Conservation (phyloP, 2,888 invertebrate genomes). For the Empis stercorea region DNA sequence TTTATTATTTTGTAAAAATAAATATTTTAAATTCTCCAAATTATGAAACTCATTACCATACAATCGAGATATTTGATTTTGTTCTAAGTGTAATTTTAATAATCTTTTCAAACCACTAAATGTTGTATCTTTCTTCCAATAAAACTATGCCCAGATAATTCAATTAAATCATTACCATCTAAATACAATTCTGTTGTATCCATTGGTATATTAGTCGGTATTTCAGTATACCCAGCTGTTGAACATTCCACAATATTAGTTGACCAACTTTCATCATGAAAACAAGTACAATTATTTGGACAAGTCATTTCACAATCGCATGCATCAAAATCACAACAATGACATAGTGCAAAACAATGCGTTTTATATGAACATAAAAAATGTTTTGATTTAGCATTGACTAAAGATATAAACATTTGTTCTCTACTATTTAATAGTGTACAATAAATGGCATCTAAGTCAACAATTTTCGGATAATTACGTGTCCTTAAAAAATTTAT, state of each 20-base stretch:
- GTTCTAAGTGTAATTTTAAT: constrained; percentile 71
- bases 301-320: constrained; percentile 98
- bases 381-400: constrained; percentile 77
- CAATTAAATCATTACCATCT: constrained; percentile 81
- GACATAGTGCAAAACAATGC: constrained; percentile 87
- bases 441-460: constrained; percentile 79
- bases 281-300: constrained; percentile 86
- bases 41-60: constrained; percentile 72
- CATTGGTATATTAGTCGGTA: constrained; percentile 85
- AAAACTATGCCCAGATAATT: constrained; percentile 78
- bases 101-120: constrained; percentile 76
- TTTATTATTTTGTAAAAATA: constrained; percentile 77
- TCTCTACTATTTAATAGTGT: constrained; percentile 74
- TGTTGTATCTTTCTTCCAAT: constrained; percentile 83
- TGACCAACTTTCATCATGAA: constrained; percentile 87
- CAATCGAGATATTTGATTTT: constrained; percentile 67
- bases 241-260: constrained; percentile 89
- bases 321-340: constrained; percentile 92
- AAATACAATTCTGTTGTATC: constrained; percentile 90
- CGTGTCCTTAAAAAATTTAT: constrained; percentile 75
- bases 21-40: constrained; percentile 67
- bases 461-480: constrained; percentile 84
- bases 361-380: constrained; percentile 86
- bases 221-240: constrained; percentile 61
- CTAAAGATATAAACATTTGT: constrained; percentile 66